Percentiles rank a stretch among this genome's conserved stretches.
Conservation (phyloP, 2,113 vertebrate species). For the Pangasianodon hypophthalmus region DNA sequence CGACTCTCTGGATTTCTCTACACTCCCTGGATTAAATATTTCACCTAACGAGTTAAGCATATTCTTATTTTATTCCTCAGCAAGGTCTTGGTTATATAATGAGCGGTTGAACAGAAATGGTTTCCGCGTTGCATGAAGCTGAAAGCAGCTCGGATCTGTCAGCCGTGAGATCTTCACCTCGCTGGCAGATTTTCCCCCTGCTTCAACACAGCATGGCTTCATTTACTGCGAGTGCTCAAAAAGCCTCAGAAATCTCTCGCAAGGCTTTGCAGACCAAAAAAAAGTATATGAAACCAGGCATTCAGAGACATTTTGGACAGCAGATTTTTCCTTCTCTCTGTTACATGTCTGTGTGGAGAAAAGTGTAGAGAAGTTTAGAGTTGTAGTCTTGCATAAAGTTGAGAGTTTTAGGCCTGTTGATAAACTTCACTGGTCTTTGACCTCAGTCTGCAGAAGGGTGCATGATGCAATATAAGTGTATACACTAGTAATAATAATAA, state of each 20-base stretch:
- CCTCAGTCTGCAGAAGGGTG: neutral
- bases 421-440: neutral
- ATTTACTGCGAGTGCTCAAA: slow-evolving; percentile 22
- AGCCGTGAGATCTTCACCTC: slow-evolving; percentile 29
- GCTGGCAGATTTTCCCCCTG: slow-evolving; percentile 22
- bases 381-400: neutral
- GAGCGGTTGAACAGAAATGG: slow-evolving; percentile 12
- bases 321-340: slow-evolving; percentile 15
- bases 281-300: neutral
- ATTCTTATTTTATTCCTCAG: slow-evolving; percentile 18
- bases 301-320: slow-evolving; percentile 26
- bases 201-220: slow-evolving; percentile 36
- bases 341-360: slow-evolving; percentile 9
- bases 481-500: too few relatives aligned
- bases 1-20: neutral
- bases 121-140: slow-evolving; percentile 19
- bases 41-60: slow-evolving; percentile 9
- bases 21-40: slow-evolving; percentile 6
- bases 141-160: slow-evolving; percentile 24
- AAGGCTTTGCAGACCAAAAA: slow-evolving; percentile 20
- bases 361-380: neutral
- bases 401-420: neutral
- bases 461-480: neutral
- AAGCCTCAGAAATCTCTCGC: slow-evolving; percentile 28
- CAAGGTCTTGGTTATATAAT: slow-evolving; percentile 33